These are phyloP conservation scores for Myiopsitta monachus DNA, from an alignment of 2,113 vertebrate genomes.

Conservation along the genomic window DNA sequence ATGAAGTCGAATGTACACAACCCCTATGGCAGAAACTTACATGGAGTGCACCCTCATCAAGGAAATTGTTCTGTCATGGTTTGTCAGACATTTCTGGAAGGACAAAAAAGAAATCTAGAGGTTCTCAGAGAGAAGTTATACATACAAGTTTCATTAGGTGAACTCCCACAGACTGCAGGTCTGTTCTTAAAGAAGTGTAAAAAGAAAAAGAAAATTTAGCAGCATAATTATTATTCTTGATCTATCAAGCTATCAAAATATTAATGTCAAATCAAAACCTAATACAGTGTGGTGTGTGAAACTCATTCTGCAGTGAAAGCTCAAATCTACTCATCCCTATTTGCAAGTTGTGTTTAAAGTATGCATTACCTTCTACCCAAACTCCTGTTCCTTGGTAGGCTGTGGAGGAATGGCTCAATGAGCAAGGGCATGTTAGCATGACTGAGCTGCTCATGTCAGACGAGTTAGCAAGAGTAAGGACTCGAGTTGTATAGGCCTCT, in stretches of 20 bases:
- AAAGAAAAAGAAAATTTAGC: background rate
- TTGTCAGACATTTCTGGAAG: background rate
- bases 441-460: no score
- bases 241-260: background rate
- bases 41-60: background rate
- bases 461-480: no score
- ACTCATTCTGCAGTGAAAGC: background rate
- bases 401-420: no score
- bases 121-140: background rate
- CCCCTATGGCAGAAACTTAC: background rate
- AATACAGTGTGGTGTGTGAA: background rate
- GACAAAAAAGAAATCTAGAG: background rate
- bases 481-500: no score
- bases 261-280: background rate
- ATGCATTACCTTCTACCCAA: accelerated
- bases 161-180: background rate
- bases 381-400: no score
- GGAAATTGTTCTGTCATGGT: background rate
- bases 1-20: background rate
- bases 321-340: accelerated
- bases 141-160: background rate
- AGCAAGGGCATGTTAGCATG: no score
- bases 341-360: background rate
- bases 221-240: background rate
- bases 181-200: background rate